Evolutionary conservation across 2,888 invertebrate species (phyloP).

Genomic region (Campoplex capitator): DNA sequence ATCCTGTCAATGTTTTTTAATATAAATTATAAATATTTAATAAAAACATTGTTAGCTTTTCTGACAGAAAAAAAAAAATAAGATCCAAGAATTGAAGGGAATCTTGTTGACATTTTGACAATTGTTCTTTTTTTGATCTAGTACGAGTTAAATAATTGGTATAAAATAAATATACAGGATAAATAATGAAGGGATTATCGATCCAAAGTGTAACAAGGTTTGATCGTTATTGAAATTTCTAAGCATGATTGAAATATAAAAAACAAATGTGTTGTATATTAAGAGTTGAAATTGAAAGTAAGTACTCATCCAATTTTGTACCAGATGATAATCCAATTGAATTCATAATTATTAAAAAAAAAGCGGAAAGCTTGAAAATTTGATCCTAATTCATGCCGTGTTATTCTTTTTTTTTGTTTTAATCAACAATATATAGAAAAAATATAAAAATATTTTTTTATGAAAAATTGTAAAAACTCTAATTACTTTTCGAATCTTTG

Average conservation of each 20-base stretch:
- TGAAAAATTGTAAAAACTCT: neutral
- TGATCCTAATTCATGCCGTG: neutral
- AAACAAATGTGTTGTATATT: neutral
- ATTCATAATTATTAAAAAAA: neutral
- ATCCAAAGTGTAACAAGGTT: neutral
- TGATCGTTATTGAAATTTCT: neutral
- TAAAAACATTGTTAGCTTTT: neutral
- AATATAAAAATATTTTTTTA: neutral
- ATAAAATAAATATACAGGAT: slow-evolving; percentile 7
- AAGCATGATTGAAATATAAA: neutral
- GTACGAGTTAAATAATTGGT: slow-evolving; percentile 6
- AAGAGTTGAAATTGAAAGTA: neutral
- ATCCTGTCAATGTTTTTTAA: neutral
- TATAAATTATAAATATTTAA: neutral
- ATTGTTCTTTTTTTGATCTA: neutral
- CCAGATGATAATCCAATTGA: neutral
- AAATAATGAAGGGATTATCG: neutral
- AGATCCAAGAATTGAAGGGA: neutral
- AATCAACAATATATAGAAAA: neutral
- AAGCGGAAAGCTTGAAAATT: neutral
- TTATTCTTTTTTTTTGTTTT: neutral
- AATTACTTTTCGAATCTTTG: neutral
- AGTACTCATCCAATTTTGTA: neutral
- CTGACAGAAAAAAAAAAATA: neutral
- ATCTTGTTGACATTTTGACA: neutral